Evolutionary conservation across 2,797 vertebrate genomes (phyloP).

Genomic region (Pelodytes ibericus): DNA sequence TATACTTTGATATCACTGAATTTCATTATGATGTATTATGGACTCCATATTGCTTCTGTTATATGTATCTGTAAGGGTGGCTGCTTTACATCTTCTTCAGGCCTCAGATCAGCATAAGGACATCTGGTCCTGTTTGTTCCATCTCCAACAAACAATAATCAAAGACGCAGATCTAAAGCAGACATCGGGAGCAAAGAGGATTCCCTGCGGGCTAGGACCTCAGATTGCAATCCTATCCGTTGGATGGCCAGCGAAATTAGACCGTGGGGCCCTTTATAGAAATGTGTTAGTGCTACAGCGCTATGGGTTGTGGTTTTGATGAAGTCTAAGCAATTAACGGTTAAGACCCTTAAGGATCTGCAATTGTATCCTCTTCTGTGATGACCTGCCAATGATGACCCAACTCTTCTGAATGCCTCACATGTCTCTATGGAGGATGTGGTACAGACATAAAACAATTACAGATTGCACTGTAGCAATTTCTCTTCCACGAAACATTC

Average conservation of each 20-base stretch:
- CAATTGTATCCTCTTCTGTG: conserved; percentile 39
- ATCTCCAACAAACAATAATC: conserved; percentile 46
- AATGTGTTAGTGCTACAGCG: conserved; percentile 4
- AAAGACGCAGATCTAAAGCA: conserved; percentile 49
- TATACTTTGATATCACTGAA: conserved; percentile 13
- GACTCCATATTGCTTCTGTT: conserved; percentile 32
- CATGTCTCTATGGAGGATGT: conserved; percentile 30
- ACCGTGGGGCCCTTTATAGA: conserved; percentile 39
- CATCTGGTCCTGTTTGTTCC: conserved; percentile 54
- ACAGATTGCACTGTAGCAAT: not conserved
- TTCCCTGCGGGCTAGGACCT: conserved; percentile 27
- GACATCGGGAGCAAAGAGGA: conserved; percentile 40
- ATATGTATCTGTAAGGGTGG: conserved; percentile 36
- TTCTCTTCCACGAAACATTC: not conserved
- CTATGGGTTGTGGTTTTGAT: conserved; percentile 48
- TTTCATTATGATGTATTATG: conserved; percentile 29
- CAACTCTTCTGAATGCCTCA: conserved; percentile 32
- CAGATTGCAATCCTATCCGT: conserved; percentile 48
- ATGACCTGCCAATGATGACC: conserved; percentile 49
- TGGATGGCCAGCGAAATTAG: conserved; percentile 30
- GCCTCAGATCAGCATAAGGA: conserved; percentile 5
- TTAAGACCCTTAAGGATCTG: conserved; percentile 31
- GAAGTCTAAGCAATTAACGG: conserved; percentile 35
- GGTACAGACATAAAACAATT: conserved; percentile 34
- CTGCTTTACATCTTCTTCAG: conserved; percentile 32